A percentile compares a stretch with the other conserved stretches of the same genome.
Evolutionary conservation across 2,888 invertebrate genomes (phyloP).

Genomic region (Iphiclides podalirius): DNA sequence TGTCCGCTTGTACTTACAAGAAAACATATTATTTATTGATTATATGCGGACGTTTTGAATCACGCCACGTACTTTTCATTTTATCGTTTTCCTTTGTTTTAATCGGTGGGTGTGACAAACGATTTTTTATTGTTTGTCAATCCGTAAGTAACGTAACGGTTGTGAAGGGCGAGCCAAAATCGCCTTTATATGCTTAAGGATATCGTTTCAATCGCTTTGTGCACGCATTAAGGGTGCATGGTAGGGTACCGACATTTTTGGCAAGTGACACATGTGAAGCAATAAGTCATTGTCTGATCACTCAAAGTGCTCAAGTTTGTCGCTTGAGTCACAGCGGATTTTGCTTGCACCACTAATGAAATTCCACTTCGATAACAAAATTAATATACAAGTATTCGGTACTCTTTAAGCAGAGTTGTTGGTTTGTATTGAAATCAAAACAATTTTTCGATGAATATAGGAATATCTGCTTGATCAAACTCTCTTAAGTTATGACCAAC

Average conservation of each 20-base stretch:
- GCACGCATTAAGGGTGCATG: constrained; percentile 2
- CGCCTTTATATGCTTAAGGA: rapidly evolving
- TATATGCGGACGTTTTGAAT: constrained; percentile 13
- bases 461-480: too few relatives aligned
- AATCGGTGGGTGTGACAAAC: constrained; percentile 23
- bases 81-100: constrained; percentile 23
- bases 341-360: too few relatives aligned
- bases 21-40: constrained; percentile 14
- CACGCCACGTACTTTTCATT: constrained; percentile 20
- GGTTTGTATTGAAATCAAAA: too few relatives aligned
- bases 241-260: constrained; percentile 21
- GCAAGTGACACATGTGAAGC: constrained; percentile 31
- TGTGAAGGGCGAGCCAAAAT: background rate
- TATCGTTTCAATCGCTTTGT: background rate
- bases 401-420: too few relatives aligned
- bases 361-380: too few relatives aligned
- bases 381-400: too few relatives aligned
- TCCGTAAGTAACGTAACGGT: constrained; percentile 17
- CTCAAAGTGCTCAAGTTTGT: constrained; percentile 14
- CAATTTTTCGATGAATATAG: too few relatives aligned
- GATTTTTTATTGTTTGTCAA: constrained; percentile 21
- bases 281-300: constrained; percentile 28
- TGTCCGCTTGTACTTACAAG: background rate
- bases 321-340: constrained; percentile 8
- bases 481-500: too few relatives aligned